Percentiles rank a stretch among this genome's conserved stretches.
Evolutionary conservation across 2,888 invertebrate genomes (phyloP).

Genomic region (Dilophus febrilis): DNA sequence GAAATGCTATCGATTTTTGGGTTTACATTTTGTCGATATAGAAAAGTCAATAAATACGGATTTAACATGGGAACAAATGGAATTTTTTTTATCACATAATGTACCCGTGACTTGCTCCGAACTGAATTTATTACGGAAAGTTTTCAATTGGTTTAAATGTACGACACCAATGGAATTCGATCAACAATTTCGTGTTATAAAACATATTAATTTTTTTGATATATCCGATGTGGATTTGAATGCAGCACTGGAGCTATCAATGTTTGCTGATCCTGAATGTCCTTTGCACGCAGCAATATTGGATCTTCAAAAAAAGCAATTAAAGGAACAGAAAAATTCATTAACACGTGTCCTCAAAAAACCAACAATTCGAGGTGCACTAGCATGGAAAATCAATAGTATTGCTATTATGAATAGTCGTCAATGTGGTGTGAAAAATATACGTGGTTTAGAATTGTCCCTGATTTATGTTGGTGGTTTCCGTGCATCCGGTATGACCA

Average conservation of each 20-base stretch:
- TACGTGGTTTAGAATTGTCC: slow-evolving; percentile 49
- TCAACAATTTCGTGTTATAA: slow-evolving; percentile 14
- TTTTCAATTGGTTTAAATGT: slow-evolving; percentile 40
- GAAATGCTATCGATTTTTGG: slow-evolving; percentile 44
- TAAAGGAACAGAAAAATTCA: neutral
- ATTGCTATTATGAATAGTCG: neutral
- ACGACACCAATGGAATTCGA: slow-evolving; percentile 11
- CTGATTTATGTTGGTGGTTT: slow-evolving; percentile 54
- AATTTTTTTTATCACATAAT: slow-evolving; percentile 42
- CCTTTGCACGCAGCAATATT: neutral
- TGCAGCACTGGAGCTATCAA: neutral
- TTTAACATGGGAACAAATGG: slow-evolving; percentile 40
- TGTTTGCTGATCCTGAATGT: neutral
- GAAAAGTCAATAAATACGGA: slow-evolving; percentile 40
- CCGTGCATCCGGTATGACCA: slow-evolving; percentile 42
- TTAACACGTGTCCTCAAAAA: neutral
- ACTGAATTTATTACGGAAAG: slow-evolving; percentile 37
- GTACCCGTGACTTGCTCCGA: slow-evolving; percentile 53
- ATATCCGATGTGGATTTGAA: slow-evolving; percentile 12
- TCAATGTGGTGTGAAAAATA: slow-evolving; percentile 33
- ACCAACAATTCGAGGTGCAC: too few species aligned
- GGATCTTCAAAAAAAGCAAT: neutral
- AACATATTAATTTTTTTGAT: slow-evolving; percentile 20
- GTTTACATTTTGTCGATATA: slow-evolving; percentile 43
- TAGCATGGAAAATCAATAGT: too few species aligned